Base-by-base conservation (phyloP, 2,797 vertebrate genomes). In the Gymnoscopelus microlampas region DNA sequence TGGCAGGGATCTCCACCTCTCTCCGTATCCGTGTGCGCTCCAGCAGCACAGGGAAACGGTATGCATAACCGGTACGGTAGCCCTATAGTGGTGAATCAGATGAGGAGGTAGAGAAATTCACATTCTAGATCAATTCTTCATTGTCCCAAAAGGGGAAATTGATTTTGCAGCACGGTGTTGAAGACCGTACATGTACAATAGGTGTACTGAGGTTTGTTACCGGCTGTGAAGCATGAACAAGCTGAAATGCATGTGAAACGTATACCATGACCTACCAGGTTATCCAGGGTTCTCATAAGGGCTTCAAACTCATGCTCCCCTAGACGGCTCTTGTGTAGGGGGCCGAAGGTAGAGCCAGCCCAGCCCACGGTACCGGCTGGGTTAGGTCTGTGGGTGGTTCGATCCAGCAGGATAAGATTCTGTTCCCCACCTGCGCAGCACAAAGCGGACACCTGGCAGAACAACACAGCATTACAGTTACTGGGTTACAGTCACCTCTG, bases 241-340 rank as follows among this genome's bases (percentile, higher is more conserved):
- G 32, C 5, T 1, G 32, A 44, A 10, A 44, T 10, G 39, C 7
- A 35, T 35, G 32, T 44, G 2, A 44, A 44, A 44, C 39, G 8
- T 44, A 2, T 44, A 2, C 39, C 8, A 10, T 12, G 23, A 13
- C 95, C 89, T 82, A 98, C 98, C 92, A 99, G 84, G 85, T 99
- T 99, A 89, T 99, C 98, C 87, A 99, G 73, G 87, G 97, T 99
- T 89, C 98, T 96, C 98, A 99, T 98, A 23, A 99, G 94, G 4
- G 97, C 98, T 84, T 99, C 98, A 3, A 99, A 99, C 71, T 99
- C 97, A 0, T 99, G 97, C 73, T 98, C 96, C 3, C 98, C 97
- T 0, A 96, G 60, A 3, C 98, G 95, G 77, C 93, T 98, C 91
- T 97, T 99, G 89, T 96, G 95, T 93, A 98, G 93, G 3, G 96